Percentiles rank a stretch among this genome's conserved stretches.
phyloP scores from a whole-genome alignment of 2,113 vertebrate genomes.

The Sialia sialis region DNA sequence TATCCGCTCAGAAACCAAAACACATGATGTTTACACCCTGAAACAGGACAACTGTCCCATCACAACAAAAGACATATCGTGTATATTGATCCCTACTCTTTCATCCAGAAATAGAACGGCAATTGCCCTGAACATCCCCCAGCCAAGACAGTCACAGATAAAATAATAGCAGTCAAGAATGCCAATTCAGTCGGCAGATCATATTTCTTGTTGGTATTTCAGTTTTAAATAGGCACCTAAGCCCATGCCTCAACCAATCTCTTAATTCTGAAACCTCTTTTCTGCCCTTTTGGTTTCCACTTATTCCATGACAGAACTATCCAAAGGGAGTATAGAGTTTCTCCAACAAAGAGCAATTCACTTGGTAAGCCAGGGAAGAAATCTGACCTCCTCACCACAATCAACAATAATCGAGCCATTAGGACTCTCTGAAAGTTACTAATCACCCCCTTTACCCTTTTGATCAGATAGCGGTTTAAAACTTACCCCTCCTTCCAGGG shows the following conservation, averaged over 20 bases:
- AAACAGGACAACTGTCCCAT: neutral
- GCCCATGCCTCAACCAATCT: slow-evolving; percentile 50
- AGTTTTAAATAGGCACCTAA: slow-evolving; percentile 65
- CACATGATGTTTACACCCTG: neutral
- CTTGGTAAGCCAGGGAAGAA: slow-evolving; percentile 82
- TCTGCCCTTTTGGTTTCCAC: slow-evolving; percentile 78
- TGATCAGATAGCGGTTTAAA: slow-evolving; percentile 47
- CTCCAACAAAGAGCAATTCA: slow-evolving; percentile 91
- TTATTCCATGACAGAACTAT: slow-evolving; percentile 62
- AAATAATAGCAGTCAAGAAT: slow-evolving; percentile 52
- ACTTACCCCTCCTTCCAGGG: slow-evolving; percentile 98
- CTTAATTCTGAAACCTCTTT: slow-evolving; percentile 76
- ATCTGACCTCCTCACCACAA: slow-evolving; percentile 85
- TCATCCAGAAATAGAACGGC: slow-evolving; percentile 28
- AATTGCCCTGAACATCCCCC: slow-evolving; percentile 46
- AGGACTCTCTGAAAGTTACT: slow-evolving; percentile 71
- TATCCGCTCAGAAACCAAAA: neutral
- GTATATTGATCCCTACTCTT: neutral
- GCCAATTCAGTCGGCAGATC: slow-evolving; percentile 54
- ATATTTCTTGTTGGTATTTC: slow-evolving; percentile 63
- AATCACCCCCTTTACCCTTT: slow-evolving; percentile 63
- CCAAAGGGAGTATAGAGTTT: slow-evolving; percentile 88
- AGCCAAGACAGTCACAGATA: slow-evolving; percentile 15
- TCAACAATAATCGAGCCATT: slow-evolving; percentile 84
- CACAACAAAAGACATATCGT: neutral